Evolutionary conservation across 2,113 vertebrate genomes (phyloP).

Genomic region (Chaetorhynchus papuensis): DNA sequence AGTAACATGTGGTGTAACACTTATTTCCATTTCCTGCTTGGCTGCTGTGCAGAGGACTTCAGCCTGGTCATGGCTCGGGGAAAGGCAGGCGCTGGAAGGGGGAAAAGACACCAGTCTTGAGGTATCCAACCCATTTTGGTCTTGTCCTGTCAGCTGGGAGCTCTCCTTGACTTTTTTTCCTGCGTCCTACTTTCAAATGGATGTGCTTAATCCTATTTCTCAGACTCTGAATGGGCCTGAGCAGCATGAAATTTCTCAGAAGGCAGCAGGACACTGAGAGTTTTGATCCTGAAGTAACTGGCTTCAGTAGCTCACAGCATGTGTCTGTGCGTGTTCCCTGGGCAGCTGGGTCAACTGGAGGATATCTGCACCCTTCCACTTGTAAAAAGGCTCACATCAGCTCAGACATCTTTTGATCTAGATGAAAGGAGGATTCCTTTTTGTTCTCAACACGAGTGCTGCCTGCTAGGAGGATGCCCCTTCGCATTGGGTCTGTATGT

Average conservation of each 20-base stretch:
- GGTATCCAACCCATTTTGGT: background rate
- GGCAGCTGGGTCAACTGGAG: background rate
- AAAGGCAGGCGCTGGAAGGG: background rate
- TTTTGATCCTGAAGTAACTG: background rate
- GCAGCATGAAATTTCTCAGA: background rate
- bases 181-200: background rate
- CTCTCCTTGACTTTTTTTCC: background rate
- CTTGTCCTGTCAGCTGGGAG: background rate
- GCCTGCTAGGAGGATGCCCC: background rate
- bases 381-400: background rate
- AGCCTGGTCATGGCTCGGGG: background rate
- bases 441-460: background rate
- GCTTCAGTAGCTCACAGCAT: background rate
- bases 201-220: background rate
- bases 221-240: background rate
- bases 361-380: background rate
- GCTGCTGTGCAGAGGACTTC: background rate
- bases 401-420: background rate
- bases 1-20: background rate
- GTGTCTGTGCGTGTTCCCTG: background rate
- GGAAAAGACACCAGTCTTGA: background rate
- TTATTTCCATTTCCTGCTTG: background rate
- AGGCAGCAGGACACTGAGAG: background rate
- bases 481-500: background rate
- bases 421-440: background rate